phyloP scores from a whole-genome alignment of 2,113 vertebrate species.

The Isurus oxyrinchus region DNA sequence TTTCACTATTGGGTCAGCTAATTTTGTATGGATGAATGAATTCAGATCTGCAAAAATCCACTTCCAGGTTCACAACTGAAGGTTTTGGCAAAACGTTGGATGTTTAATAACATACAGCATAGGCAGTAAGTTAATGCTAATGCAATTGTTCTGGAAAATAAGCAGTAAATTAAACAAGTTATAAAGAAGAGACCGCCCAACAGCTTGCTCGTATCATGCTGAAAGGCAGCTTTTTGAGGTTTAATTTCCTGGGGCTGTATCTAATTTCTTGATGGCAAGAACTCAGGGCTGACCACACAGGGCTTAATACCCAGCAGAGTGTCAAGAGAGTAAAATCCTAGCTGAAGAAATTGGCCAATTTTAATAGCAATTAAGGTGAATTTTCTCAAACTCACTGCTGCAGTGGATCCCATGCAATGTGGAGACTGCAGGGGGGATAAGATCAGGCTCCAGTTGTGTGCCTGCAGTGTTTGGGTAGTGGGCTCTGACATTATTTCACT shows the following conservation, averaged over 20 bases:
- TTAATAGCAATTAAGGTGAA: background rate
- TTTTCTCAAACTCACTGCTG: background rate
- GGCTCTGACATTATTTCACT: background rate
- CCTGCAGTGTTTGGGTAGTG: background rate
- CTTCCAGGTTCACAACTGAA: background rate
- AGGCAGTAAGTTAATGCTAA: background rate
- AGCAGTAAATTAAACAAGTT: constrained; percentile 19
- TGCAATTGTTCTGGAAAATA: constrained; percentile 11
- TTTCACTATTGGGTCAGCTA: background rate
- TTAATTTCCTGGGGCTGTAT: background rate
- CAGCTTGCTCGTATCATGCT: constrained; percentile 25
- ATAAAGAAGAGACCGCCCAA: background rate
- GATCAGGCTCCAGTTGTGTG: background rate
- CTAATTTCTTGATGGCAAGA: constrained; percentile 17
- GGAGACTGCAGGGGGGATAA: background rate
- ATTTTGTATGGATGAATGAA: background rate
- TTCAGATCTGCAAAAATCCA: background rate
- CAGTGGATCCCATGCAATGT: background rate
- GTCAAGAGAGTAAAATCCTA: background rate
- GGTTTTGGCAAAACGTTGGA: background rate
- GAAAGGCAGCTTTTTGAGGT: background rate
- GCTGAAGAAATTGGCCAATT: background rate
- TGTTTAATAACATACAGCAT: background rate
- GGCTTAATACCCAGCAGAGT: background rate
- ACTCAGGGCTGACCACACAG: constrained; percentile 11